Evolutionary conservation across 2,113 vertebrate species (phyloP).

Genomic region (Collichthys lucidus): DNA sequence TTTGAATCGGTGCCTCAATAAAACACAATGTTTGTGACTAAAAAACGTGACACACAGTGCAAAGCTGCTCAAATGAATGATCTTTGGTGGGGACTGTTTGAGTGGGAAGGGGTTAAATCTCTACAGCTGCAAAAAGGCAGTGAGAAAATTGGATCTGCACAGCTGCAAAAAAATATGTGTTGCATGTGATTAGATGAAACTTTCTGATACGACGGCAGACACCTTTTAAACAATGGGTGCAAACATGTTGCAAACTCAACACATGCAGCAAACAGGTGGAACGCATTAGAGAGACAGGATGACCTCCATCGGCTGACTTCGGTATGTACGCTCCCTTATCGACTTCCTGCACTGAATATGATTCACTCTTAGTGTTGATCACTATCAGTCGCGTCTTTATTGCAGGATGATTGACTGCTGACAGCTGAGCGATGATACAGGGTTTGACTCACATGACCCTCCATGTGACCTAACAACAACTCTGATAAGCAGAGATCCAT

Average conservation of each 20-base stretch:
- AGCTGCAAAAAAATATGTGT: neutral
- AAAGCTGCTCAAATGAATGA: no score
- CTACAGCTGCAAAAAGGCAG: neutral
- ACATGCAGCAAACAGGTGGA: neutral
- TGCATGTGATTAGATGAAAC: conserved; percentile 1
- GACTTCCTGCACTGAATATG: neutral
- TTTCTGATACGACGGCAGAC: neutral
- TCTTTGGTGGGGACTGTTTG: no score
- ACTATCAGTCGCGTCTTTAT: conserved; percentile 21
- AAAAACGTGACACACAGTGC: no score
- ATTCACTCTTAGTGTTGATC: conserved; percentile 27
- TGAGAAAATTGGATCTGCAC: neutral
- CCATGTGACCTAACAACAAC: conserved; percentile 1
- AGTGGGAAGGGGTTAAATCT: no score
- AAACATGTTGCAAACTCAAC: neutral
- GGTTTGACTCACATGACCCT: neutral
- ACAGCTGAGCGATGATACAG: neutral
- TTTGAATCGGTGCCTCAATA: no score
- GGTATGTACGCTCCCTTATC: conserved; percentile 11
- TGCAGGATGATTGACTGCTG: neutral
- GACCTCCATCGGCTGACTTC: conserved; percentile 15
- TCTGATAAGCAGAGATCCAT: neutral
- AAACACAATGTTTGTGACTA: no score
- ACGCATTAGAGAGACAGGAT: neutral
- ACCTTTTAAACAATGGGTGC: neutral